phyloP scores from a whole-genome alignment of 2,888 invertebrate species.

The Plutella xylostella region DNA sequence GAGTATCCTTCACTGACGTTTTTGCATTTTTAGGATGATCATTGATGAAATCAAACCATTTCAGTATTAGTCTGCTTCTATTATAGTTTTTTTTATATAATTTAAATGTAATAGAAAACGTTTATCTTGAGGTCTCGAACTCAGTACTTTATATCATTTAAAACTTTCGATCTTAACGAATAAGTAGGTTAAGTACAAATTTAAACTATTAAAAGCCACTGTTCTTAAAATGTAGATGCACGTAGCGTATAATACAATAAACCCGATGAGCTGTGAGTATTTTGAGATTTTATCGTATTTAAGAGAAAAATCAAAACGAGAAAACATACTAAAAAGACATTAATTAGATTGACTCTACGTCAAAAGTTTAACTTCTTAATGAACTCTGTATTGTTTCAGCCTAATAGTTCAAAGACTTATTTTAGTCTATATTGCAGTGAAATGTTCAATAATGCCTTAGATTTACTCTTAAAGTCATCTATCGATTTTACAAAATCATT shows the following conservation, averaged over 20 bases:
- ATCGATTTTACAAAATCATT: constrained; percentile 13
- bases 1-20: too few relatives aligned
- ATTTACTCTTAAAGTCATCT: constrained; percentile 38
- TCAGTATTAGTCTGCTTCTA: too few relatives aligned
- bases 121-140: too few relatives aligned
- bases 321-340: constrained; percentile 31
- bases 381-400: constrained; percentile 50
- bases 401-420: constrained; percentile 48
- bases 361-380: constrained; percentile 1
- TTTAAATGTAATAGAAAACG: too few relatives aligned
- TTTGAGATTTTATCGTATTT: constrained; percentile 70
- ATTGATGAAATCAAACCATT: not conserved
- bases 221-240: constrained; percentile 67
- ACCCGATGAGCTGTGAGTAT: constrained; percentile 69
- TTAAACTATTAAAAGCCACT: constrained; percentile 66
- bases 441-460: constrained; percentile 31
- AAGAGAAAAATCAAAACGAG: constrained; percentile 45
- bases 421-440: constrained; percentile 41
- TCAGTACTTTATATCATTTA: too few relatives aligned
- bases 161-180: constrained; percentile 12
- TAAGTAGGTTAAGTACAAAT: constrained; percentile 67
- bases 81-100: too few relatives aligned
- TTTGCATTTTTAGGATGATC: constrained; percentile 1
- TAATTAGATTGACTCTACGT: constrained; percentile 1
- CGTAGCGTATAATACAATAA: constrained; percentile 67